Evolutionary conservation across 2,888 invertebrate genomes (phyloP), one percentile per base, ranked within the genome.

Genomic region (Drosophila anomalata): DNA sequence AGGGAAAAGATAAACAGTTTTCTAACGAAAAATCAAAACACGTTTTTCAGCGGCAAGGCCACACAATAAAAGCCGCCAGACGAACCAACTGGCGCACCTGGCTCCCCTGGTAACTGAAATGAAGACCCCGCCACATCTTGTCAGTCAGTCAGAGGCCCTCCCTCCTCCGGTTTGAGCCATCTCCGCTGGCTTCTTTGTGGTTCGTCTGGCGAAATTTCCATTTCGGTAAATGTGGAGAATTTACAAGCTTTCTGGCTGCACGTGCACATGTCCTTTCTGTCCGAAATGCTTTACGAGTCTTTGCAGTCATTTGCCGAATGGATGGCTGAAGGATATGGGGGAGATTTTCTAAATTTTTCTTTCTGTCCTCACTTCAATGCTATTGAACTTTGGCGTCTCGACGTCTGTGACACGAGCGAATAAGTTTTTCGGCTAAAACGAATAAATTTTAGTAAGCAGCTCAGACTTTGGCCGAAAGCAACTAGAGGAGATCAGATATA

Each of bases 191-290:
- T 50, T 24, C 71, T 54, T 54, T 54, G 62, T 36, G 63, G 70
- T 52, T 59, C 39, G 70, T 68, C 39, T 55, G 70, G 65, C 56
- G 48, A 68, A 77, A 87, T 78, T 87, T 82, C 67, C 75, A 85
- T 82, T 82, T 74, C 61, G 73, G 68, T 82, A 87, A 82, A 81
- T 81, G 82, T 53, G 71, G 20, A 68, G 73, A 77, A 78, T 82
- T 87, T 82, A 82, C 79, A 87, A 77, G 71, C 54, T 47, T 60
- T 74, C 39, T 47, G 61, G 41, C 41, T 69, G 86, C 85, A 87
- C 87, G 87, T 82, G 88, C 82, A 72, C 60, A 81, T 70, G 79
- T 74, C 68, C 85, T 78, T 79, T 75, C 52, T 58, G 63, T 47
- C 65, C 68, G 36, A 60, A 68, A 62, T 78, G 51, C 61, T 77